Conservation (phyloP, 2,113 vertebrate genomes). For the Planiliza haematocheilus region DNA sequence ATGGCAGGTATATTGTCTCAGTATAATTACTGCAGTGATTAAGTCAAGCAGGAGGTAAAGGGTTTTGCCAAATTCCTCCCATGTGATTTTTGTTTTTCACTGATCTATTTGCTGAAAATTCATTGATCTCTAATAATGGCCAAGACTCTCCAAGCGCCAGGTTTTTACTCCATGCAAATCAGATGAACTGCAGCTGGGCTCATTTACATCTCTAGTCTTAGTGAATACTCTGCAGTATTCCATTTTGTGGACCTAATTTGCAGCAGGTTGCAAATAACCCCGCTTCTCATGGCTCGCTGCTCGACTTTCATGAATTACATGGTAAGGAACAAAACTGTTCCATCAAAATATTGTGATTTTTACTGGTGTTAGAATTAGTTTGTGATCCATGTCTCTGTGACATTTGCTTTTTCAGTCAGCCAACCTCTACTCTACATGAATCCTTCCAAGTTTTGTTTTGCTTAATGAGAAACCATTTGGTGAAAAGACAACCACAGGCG, state of each 20-base stretch:
- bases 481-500: slow-evolving; percentile 1
- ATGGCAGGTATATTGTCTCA: neutral
- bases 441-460: neutral
- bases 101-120: neutral
- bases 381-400: too few relatives aligned
- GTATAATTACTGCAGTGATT: neutral
- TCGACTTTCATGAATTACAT: neutral
- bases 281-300: neutral
- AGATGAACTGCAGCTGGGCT: neutral
- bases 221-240: neutral
- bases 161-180: slow-evolving; percentile 2
- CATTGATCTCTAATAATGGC: neutral
- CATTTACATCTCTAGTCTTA: slow-evolving; percentile 11
- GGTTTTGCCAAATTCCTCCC: neutral
- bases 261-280: neutral
- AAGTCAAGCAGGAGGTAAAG: neutral
- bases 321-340: slow-evolving; percentile 7
- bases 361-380: neutral
- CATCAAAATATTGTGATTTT: neutral
- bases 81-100: neutral
- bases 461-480: slow-evolving; percentile 1
- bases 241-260: neutral
- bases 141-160: neutral
- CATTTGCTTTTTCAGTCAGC: too few relatives aligned
- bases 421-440: neutral